A percentile compares a stretch with the other conserved stretches of the same genome.
phyloP scores from a whole-genome alignment of 1,140 invertebrate genomes.

The Diabrotica undecimpunctata region DNA sequence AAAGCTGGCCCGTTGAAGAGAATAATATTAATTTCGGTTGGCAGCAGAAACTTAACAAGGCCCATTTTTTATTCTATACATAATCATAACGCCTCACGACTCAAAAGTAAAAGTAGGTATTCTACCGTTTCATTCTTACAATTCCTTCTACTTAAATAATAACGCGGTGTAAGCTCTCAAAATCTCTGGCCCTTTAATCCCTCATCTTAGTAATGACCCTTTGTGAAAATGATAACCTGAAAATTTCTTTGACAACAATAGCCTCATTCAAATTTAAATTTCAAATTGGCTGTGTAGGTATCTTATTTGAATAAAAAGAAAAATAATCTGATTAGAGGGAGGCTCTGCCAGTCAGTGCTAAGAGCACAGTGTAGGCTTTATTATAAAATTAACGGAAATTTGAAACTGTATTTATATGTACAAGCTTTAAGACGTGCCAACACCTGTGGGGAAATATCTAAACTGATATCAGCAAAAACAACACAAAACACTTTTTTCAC shows the following conservation, averaged over 20 bases:
- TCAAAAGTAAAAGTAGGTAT: neutral
- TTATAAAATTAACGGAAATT: too few species aligned
- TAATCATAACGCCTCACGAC: neutral
- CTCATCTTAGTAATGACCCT: conserved; percentile 1
- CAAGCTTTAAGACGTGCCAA: too few species aligned
- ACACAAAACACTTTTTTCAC: too few species aligned
- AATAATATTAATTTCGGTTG: too few species aligned
- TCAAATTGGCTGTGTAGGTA: neutral
- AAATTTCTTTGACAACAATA: conserved; percentile 3
- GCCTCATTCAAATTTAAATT: neutral
- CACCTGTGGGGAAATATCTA: too few species aligned
- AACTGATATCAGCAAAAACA: too few species aligned
- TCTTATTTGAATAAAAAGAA: neutral
- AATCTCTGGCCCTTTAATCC: neutral
- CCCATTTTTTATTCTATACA: neutral
- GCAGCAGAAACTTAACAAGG: too few species aligned
- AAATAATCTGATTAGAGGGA: neutral
- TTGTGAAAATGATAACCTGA: conserved; percentile 2
- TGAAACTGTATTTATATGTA: too few species aligned
- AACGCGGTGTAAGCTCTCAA: neutral
- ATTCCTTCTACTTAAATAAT: neutral
- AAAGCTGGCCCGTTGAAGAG: too few species aligned
- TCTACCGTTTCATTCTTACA: neutral
- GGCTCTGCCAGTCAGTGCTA: neutral
- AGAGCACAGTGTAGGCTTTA: neutral